phyloP scores from a whole-genome alignment of 2,113 vertebrate genomes.

The Paramormyrops kingsleyae region DNA sequence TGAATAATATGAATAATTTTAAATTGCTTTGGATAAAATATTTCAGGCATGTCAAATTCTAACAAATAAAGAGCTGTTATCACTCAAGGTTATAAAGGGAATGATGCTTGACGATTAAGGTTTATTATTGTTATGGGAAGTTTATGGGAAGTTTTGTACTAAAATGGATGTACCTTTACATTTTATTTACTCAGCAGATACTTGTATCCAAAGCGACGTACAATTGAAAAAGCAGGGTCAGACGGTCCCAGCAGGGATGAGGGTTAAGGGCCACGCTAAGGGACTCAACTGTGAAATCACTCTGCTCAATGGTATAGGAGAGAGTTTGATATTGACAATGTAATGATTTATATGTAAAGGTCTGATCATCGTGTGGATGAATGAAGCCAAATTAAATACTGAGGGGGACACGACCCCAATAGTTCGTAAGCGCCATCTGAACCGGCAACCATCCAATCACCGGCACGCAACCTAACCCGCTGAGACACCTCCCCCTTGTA shows the following conservation, averaged over 20 bases:
- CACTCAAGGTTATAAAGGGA: not conserved
- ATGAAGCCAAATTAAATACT: not conserved
- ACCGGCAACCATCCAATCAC: not conserved
- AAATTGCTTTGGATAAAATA: not conserved
- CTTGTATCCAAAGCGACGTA: not conserved
- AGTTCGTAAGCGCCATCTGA: not conserved
- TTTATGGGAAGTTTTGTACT: not conserved
- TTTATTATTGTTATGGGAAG: not conserved
- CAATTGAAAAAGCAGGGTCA: not conserved
- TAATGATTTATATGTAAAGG: not conserved
- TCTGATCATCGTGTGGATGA: not conserved
- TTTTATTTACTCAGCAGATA: slow-evolving; percentile 1
- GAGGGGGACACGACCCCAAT: not conserved
- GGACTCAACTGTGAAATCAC: not conserved
- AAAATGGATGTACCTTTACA: not conserved
- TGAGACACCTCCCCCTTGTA: not conserved
- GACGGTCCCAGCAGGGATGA: not conserved
- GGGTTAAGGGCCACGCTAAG: not conserved
- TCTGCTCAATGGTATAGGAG: not conserved
- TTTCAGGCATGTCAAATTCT: not conserved
- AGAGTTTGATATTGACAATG: not conserved
- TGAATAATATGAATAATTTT: not conserved
- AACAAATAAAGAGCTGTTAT: not conserved
- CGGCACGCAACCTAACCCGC: not conserved
- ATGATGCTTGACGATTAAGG: not conserved